These are phyloP conservation scores for Ganaspis sp. DNA, from an alignment of 1,140 invertebrate species.

Conservation along the genomic window DNA sequence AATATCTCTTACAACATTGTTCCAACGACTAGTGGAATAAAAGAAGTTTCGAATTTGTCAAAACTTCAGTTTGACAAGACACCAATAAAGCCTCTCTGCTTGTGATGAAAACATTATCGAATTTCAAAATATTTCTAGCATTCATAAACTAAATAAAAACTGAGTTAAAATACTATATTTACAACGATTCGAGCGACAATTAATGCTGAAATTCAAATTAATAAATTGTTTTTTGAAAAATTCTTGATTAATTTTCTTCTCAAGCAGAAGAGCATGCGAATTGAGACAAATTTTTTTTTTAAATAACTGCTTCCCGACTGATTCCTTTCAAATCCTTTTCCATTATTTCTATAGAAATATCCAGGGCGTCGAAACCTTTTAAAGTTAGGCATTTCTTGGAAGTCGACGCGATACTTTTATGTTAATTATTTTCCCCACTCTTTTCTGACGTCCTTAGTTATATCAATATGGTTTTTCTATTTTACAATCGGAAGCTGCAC, in stretches of 20 bases:
- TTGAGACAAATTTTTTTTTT: constrained; percentile 18
- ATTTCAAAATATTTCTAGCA: no score
- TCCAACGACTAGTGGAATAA: constrained; percentile 13
- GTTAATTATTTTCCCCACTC: not conserved
- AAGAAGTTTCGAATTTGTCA: not conserved
- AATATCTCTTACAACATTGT: constrained; percentile 25
- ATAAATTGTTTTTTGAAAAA: not conserved
- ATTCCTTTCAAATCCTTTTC: not conserved
- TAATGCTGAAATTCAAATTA: no score
- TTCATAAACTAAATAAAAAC: no score
- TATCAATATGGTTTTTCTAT: not conserved
- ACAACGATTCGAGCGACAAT: no score
- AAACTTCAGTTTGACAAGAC: constrained; percentile 1
- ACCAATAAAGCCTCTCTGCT: not conserved
- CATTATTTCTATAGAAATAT: not conserved
- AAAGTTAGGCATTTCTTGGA: constrained; percentile 47
- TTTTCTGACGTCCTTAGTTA: not conserved
- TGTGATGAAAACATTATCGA: constrained; percentile 21
- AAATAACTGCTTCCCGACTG: not conserved
- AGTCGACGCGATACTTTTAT: constrained; percentile 43
- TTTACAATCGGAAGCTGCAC: constrained; percentile 28
- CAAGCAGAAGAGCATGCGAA: not conserved
- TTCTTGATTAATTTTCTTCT: not conserved
- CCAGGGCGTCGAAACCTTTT: not conserved
- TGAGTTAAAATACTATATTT: no score